Evolutionary conservation across 2,888 invertebrate genomes (phyloP), one percentile per base, ranked within the genome.

Genomic region (Drosophila prostipennis): DNA sequence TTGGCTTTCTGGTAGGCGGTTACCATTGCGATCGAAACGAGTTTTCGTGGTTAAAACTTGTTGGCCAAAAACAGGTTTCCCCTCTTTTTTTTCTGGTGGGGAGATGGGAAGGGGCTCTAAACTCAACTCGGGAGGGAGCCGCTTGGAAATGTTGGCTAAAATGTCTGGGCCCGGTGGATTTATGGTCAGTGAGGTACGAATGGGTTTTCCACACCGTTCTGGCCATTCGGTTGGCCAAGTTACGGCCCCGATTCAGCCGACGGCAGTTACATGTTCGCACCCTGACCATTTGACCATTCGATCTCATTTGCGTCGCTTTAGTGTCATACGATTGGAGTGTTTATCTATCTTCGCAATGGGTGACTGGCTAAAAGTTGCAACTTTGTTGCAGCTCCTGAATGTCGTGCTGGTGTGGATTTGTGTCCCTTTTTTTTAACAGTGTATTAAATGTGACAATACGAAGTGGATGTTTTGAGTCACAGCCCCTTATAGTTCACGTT

Each of bases 141-240:
- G 57, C 34, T 13, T 4, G 34, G 76, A 45, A 74, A 84, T 68
- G 71, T 87, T 81, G 74, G 74, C 83, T 82, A 77, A 89, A 85
- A 85, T 72, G 83, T 72, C 73, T 73, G 71, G 71, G 70, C 59
- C 64, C 64, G 32, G 63, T 76, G 74, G 72, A 89, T 77, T 85
- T 85, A 85, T 85, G 82, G 89, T 87, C 82, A 85, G 84, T 85
- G 77, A 85, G 82, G 75, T 70, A 72, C 79, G 83, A 81, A 79
- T 87, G 86, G 89, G 60, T 69, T 89, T 81, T 83, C 78, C 87
- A 68, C 51, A 53, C 60, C 68, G 13, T 58, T 45, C 43, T 60
- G 36, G 46, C 55, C 51, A 52, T 73, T 45, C 37, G 49, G 42
- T 36, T 74, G 70, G 45, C 61, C 67, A 77, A 61, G 42, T 80